A percentile compares a stretch with the other conserved stretches of the same genome.
Evolutionary conservation across 2,113 vertebrate genomes (phyloP).

Genomic region (Centropristis striata): DNA sequence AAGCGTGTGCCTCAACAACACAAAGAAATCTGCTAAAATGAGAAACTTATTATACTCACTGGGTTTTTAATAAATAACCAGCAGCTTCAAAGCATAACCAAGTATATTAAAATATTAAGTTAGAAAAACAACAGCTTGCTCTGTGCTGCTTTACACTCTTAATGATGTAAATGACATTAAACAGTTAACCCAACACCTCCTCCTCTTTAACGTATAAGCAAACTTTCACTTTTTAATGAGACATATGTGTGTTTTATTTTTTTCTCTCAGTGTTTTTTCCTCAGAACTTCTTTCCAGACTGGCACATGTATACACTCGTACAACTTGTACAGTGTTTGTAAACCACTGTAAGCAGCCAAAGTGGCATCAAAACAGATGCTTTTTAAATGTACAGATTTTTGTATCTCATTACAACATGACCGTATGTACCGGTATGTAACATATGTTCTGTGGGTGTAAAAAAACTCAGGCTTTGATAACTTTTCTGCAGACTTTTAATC

Average conservation of each 20-base stretch:
- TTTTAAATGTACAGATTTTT: background rate
- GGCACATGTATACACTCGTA: background rate
- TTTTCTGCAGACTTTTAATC: background rate
- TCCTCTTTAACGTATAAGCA: background rate
- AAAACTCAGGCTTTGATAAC: background rate
- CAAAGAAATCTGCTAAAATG: background rate
- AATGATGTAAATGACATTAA: background rate
- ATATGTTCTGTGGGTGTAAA: background rate
- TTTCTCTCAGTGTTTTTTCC: background rate
- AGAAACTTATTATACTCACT: background rate
- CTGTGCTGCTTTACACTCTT: background rate
- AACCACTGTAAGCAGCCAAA: background rate
- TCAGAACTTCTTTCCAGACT: background rate
- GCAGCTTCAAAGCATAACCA: background rate
- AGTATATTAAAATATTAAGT: no score
- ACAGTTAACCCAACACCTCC: background rate
- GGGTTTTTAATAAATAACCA: background rate
- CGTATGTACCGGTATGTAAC: background rate
- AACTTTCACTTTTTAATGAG: background rate
- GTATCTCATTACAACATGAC: slow-evolving; percentile 2
- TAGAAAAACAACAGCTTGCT: background rate
- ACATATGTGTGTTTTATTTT: background rate
- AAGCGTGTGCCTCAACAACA: background rate
- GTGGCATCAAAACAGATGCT: background rate
- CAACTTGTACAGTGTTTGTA: background rate